Conservation (phyloP, 2,113 vertebrate genomes). For the Neotragus pygmaeus region DNA sequence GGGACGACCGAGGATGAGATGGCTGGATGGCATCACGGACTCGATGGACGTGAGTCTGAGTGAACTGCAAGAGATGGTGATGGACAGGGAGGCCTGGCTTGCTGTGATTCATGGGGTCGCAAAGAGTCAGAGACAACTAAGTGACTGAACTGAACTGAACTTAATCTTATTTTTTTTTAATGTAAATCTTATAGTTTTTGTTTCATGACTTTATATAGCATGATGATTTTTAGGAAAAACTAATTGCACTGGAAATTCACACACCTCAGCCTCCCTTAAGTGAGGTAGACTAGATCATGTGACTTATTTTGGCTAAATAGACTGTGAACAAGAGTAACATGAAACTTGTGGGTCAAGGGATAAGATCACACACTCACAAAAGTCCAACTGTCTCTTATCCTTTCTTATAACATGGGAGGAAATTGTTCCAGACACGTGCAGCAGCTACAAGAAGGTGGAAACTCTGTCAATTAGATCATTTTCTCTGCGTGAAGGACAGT, state of each 20-base stretch:
- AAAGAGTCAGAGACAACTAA: no score
- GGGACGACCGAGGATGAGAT: no score
- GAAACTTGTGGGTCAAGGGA: background rate
- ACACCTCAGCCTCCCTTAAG: background rate
- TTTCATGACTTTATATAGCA: background rate
- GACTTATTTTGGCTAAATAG: background rate
- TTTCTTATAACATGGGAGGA: background rate
- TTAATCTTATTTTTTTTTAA: background rate
- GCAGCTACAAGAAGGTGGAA: background rate
- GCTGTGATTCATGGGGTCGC: no score
- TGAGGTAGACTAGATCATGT: background rate
- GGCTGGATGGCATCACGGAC: no score
- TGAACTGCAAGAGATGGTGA: no score
- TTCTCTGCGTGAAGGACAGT: background rate
- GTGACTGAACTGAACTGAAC: no score
- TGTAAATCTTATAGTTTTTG: background rate
- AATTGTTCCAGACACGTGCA: background rate
- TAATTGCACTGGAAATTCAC: background rate
- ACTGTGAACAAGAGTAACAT: background rate
- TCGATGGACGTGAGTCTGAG: no score
- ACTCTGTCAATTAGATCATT: background rate
- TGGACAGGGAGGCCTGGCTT: no score
- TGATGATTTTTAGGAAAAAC: background rate
- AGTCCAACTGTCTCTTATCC: no score
- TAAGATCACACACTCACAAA: background rate